A percentile compares a stretch with the other conserved stretches of the same genome.
Evolutionary conservation across 2,113 vertebrate genomes (phyloP).

Genomic region (Phoxinus phoxinus): DNA sequence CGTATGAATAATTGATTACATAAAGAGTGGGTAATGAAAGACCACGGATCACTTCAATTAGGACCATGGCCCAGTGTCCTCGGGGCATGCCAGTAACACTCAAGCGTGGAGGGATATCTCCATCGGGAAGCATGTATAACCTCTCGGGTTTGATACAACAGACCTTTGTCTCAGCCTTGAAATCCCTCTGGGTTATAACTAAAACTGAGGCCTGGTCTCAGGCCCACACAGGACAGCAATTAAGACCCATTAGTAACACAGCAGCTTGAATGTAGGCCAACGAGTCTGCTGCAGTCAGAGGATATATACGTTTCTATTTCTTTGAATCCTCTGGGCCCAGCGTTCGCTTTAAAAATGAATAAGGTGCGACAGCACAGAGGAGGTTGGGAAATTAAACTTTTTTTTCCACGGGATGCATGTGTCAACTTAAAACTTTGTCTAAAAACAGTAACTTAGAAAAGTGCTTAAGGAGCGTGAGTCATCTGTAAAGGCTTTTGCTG

Average conservation of each 20-base stretch:
- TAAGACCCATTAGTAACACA: conserved; percentile 45
- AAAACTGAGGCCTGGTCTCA: conserved; percentile 34
- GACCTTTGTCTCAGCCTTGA: neutral
- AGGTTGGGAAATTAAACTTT: neutral
- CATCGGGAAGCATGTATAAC: neutral
- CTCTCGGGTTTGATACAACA: conserved; percentile 18
- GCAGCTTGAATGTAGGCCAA: conserved; percentile 6
- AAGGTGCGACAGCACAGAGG: neutral
- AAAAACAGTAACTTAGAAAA: neutral
- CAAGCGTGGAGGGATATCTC: conserved; percentile 18
- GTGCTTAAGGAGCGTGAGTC: neutral
- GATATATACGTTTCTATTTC: neutral
- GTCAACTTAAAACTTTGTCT: neutral
- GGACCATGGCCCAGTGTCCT: conserved; percentile 15
- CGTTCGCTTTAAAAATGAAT: neutral
- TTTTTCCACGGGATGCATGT: neutral
- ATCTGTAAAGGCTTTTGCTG: neutral
- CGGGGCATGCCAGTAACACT: conserved; percentile 17
- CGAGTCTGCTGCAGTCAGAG: conserved; percentile 5
- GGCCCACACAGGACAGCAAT: conserved; percentile 26
- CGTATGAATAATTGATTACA: conserved; percentile 54
- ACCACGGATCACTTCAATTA: conserved; percentile 36
- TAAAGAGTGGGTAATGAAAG: conserved; percentile 42
- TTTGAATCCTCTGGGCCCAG: neutral
- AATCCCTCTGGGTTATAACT: conserved; percentile 29